Evolutionary conservation across 2,888 invertebrate genomes (phyloP).

Genomic region (Yponomeuta sedellus): DNA sequence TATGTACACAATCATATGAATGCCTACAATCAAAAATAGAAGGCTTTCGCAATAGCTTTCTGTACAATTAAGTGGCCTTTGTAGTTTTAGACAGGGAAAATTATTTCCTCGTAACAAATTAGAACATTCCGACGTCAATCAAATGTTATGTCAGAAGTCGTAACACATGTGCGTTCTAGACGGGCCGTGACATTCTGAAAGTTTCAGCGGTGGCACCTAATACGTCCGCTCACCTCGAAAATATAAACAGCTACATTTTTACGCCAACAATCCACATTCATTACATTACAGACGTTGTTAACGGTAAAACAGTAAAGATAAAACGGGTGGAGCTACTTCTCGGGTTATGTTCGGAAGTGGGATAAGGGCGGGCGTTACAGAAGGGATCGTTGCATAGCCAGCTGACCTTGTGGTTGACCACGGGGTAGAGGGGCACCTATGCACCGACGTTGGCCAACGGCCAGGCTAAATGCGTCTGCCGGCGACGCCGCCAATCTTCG

Average conservation of each 20-base stretch:
- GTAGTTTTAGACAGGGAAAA: background rate
- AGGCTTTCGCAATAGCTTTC: background rate
- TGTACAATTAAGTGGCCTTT: background rate
- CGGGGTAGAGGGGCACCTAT: constrained; percentile 53
- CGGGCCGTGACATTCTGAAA: constrained; percentile 50
- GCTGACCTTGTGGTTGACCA: constrained; percentile 58
- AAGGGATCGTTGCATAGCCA: constrained; percentile 9
- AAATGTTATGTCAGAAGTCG: constrained; percentile 18
- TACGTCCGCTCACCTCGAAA: constrained; percentile 24
- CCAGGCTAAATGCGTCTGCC: constrained; percentile 68
- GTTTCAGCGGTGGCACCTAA: constrained; percentile 30
- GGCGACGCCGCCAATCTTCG: constrained; percentile 57
- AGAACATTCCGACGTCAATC: constrained; percentile 13
- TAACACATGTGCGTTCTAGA: constrained; percentile 23
- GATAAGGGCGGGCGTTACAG: background rate
- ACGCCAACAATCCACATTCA: constrained; percentile 8
- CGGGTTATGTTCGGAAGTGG: background rate
- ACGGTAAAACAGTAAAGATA: background rate
- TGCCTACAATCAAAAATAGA: background rate
- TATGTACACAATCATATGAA: background rate
- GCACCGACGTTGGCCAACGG: constrained; percentile 57
- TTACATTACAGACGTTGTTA: constrained; percentile 9
- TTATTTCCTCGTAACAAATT: constrained; percentile 6
- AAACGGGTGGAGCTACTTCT: background rate
- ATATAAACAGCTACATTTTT: constrained; percentile 21